Conservation (phyloP, 2,888 invertebrate species). For the Platycnemis pennipes region DNA sequence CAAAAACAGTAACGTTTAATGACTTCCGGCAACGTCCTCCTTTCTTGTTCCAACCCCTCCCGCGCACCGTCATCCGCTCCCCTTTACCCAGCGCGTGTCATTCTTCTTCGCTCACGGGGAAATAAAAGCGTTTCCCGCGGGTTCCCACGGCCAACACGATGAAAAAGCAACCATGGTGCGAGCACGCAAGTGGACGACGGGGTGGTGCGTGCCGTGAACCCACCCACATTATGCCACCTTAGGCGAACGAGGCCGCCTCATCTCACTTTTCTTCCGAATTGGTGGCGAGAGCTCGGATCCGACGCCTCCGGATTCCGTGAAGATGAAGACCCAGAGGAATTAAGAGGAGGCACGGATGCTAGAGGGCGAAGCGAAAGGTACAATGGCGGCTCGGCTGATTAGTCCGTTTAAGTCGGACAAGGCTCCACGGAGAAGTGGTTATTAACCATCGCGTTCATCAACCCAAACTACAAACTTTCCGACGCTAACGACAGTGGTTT, state of each 20-base stretch:
- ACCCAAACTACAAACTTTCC: not conserved
- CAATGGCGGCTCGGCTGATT: not conserved
- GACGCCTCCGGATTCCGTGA: not conserved
- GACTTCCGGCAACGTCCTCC: constrained; percentile 6
- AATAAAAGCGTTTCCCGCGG: not conserved
- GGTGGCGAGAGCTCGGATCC: not conserved
- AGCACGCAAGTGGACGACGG: not conserved
- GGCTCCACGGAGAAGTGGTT: not conserved
- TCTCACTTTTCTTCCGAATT: not conserved
- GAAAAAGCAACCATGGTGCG: not conserved
- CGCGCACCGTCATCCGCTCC: not conserved
- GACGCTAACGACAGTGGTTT: constrained; percentile 3
- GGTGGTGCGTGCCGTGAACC: not conserved
- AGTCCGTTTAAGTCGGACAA: not conserved
- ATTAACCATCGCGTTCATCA: not conserved
- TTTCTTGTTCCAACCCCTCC: not conserved
- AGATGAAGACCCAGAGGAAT: not conserved
- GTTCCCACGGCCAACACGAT: constrained; percentile 1
- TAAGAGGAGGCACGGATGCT: not conserved
- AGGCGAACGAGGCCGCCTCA: not conserved
- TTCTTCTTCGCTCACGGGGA: not conserved
- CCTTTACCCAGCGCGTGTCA: not conserved
- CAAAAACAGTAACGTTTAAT: not conserved
- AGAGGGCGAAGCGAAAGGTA: not conserved
- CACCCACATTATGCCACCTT: not conserved